A percentile compares a stretch with the other conserved stretches of the same genome.
Evolutionary conservation across 1,140 invertebrate species (phyloP).

Genomic region (Cotesia chilonis): DNA sequence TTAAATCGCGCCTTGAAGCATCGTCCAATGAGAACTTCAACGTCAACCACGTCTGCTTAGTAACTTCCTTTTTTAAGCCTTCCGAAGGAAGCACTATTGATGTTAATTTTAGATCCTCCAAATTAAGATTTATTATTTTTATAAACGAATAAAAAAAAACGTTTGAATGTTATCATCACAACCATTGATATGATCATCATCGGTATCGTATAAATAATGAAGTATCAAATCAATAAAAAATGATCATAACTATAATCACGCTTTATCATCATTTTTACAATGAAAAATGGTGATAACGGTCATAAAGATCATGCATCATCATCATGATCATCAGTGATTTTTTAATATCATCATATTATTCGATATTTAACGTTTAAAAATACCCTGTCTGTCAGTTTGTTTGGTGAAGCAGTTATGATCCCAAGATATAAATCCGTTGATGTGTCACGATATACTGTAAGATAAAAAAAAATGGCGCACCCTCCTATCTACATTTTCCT

Average conservation of each 20-base stretch:
- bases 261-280: too few relatives aligned
- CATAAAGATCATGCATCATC: background rate
- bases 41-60: slow-evolving; percentile 11
- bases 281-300: background rate
- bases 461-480: background rate
- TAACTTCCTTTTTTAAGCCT: slow-evolving; percentile 6
- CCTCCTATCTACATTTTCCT: slow-evolving; percentile 4
- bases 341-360: background rate
- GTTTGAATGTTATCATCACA: too few relatives aligned
- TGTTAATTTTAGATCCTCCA: too few relatives aligned
- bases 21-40: slow-evolving; percentile 18
- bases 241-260: too few relatives aligned
- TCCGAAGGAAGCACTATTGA: background rate
- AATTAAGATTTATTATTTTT: too few relatives aligned
- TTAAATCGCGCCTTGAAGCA: slow-evolving; percentile 8
- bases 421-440: slow-evolving; percentile 1
- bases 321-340: background rate
- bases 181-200: too few relatives aligned
- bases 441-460: background rate
- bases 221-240: too few relatives aligned
- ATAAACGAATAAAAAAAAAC: too few relatives aligned
- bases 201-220: too few relatives aligned
- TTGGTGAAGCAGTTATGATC: background rate
- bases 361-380: background rate
- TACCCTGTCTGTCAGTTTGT: background rate